Evolutionary conservation across 1,140 invertebrate genomes (phyloP), one percentile per base, ranked within the genome.

Genomic region (Papilio helenus): DNA sequence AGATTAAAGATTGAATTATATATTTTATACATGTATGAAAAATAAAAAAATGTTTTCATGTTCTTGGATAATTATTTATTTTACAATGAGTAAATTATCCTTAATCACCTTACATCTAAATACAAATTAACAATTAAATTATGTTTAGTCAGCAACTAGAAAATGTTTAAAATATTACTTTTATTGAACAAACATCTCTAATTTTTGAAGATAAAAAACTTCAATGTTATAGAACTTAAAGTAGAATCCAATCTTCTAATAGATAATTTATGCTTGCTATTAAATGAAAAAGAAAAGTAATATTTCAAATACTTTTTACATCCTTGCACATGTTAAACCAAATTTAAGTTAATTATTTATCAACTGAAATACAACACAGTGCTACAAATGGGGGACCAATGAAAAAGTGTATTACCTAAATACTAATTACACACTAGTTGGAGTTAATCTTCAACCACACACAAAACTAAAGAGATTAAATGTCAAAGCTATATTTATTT

Each of bases 31-130:
- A 65, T 79, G 68, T 49, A 79, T 81, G 44, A 79, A 76, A 44
- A 79, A 76, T 79, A 79, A 79, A 81, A 42, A 74, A 58, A 71
- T 76, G 51, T 58, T 76, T 76, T 72, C 8, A 58, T 55, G 14
- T 81, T 81, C 51, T 51, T 81, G 51, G 51, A 79, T 79, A 81
- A 79, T 79, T 81, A 74, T 76, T 65, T 72, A 77, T 72, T 72
- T 77, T 39, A 80, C 72, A 76, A 39, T 29, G 29, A 20, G n/a
- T 39, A 61, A 58, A 61, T 42, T 58, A 58, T 76, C 55, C 49
- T 58, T 77, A 39, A 20, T 61, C 10, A 61, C 20, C 51, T 61
- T 76, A 68, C 26, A 34, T 68, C 26, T 29, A 68, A 29, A 68
- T 29, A 68, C 26, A 68, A 68, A 68, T 61, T 61, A 68, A 68